Evolutionary conservation across 2,113 vertebrate genomes (phyloP).

Genomic region (Ctenomys sociabilis): DNA sequence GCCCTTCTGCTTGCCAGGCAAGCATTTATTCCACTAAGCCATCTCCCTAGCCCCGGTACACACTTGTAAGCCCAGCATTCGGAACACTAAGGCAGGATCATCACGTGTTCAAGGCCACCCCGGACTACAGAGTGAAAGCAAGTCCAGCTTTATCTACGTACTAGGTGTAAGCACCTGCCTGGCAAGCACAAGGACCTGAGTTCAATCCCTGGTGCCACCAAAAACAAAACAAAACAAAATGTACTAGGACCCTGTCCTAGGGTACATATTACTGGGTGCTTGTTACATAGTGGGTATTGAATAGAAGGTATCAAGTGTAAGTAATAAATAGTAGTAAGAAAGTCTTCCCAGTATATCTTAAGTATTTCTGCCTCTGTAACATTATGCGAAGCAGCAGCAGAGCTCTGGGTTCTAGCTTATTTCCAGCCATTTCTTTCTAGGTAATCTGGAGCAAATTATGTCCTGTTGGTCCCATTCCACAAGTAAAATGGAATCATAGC

Average conservation of each 20-base stretch:
- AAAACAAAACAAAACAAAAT: no score
- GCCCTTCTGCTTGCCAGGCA: no score
- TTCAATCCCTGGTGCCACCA: no score
- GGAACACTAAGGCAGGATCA: background rate
- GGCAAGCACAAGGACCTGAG: no score
- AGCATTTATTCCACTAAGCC: no score
- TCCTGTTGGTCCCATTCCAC: background rate
- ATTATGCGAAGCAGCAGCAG: constrained; percentile 12
- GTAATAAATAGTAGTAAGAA: background rate
- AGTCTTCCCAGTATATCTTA: background rate
- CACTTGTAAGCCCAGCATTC: background rate
- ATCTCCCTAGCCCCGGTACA: background rate
- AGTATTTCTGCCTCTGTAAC: constrained; percentile 54
- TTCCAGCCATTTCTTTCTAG: constrained; percentile 29
- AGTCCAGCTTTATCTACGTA: no score
- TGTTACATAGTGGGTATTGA: background rate
- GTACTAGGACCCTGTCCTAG: background rate
- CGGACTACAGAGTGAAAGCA: background rate
- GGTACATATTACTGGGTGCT: constrained; percentile 25
- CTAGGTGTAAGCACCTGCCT: no score
- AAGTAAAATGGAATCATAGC: background rate
- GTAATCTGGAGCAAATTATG: constrained; percentile 19
- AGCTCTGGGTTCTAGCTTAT: constrained; percentile 11
- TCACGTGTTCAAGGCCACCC: background rate
- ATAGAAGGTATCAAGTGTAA: constrained; percentile 55